Base-by-base conservation (phyloP, 2,113 vertebrate genomes). In the Periophthalmus modestus region DNA sequence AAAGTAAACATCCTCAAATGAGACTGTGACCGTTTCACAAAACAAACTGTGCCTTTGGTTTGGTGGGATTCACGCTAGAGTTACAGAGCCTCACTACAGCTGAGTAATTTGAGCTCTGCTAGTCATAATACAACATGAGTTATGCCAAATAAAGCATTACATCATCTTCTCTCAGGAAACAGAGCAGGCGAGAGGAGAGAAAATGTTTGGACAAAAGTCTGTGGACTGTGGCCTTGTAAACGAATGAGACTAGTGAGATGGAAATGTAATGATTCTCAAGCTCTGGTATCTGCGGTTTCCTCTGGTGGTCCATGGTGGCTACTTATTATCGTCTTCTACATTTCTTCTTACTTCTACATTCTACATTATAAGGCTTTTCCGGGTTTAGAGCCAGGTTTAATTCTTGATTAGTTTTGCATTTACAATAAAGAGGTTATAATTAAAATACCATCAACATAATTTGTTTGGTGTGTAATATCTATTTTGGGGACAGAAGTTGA, bases 101-200 rank as follows among this genome's bases (percentile, higher is more conserved):
- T 65, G 36, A 80, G 72, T 69, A 65, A 74, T 75, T 85, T 68
- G 81, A 71, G 61, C 63, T 18, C 9, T 57, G 54, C 19, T 84
- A 91, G 88, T 28, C 89, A 88, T 75, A 92, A 91, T 80, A 90
- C 59, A 50, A 75, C 34, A 78, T 21, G 73, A 75, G 66, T 78
- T 86, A 90, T 88, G 83, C 77, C 77, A 90, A 91, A 90, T 86
- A 89, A 79, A 85, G 48, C 19, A 67, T 63, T 78, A 71, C 74
- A 77, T 85, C 67, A 79, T 34, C 16, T 21, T 21, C 19, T 71
- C 71, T 73, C 63, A 76, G 68, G 16, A 52, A 33, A 16, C 68
- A 33, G 66, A 43, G 13, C 0, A 19, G 74, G 62, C 61, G 0
- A 73, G 74, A 82, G 63, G 74, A 78, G 69, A 19, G 67, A 39